Evolutionary conservation across 30 jellyfish, hydroid and myxozoan species (phyloP), one percentile per base, ranked within the genome.

Genomic region (Morbakka virulenta): DNA sequence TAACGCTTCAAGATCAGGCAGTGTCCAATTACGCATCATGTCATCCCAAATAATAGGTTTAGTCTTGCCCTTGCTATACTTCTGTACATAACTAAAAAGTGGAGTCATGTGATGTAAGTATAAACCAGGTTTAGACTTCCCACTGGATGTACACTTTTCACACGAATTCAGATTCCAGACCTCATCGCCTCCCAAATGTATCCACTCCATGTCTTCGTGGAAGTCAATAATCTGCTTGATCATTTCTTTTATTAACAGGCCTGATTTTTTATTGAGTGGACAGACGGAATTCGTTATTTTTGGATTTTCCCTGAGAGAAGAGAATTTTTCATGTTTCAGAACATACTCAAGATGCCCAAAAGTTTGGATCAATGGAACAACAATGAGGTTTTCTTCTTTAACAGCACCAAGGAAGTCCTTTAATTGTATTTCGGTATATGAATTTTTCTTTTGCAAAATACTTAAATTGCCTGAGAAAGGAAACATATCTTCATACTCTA

Each of bases 181-280:
- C 67, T 91, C 98, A 73, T 91, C 98, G 4, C 96, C 98, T 23
- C 98, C 98, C 17, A 91, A 71, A 50, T 91, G 98, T 4, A 91
- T 72, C 96, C 94, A 83, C n/a, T 81, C 67, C 2, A 87, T 50
- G 3, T 79, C 88, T 21, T 90, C 87, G 62, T 91, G 98, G 61
- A 85, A 62, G n/a, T 30, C 64, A 36, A 83, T 36, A 2, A 79
- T 71, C 2, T 91, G 87, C 26, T 80, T 78, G 9, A 91, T 80
- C 69, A 91, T 33, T 21, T 52, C 50, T 57, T 91, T 83, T 0
- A 80, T 57, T 21, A 91, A 52, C 0, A 24, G 74, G 29, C 48
- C 35, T 65, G 96, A 77, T 14, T 75, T 84, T 24, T 84, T 64
- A 47, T 91, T 91, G 32, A 83, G 64, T 33, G 98, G 96, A 62